Evolutionary conservation across 2,888 invertebrate genomes (phyloP), one percentile per base, ranked within the genome.

Genomic region (Drosophila quinaria): DNA sequence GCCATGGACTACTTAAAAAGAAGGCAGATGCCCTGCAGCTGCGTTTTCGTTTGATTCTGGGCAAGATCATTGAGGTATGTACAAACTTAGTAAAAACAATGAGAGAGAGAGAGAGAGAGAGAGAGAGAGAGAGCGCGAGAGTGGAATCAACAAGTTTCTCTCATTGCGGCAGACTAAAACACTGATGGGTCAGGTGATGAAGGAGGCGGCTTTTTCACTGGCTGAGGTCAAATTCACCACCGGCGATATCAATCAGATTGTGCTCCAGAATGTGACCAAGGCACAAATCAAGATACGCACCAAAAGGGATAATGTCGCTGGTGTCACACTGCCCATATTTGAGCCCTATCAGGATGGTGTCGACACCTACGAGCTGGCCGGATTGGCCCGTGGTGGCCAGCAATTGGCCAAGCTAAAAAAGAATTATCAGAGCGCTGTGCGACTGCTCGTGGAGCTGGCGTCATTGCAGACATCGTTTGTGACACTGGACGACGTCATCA

Each of bases 21-120:
- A 99, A 99, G 93, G 99, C 99, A 79, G 99, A 99, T 94, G 99
- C 99, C 55, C 94, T 99, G 88, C 99, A 99, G 93, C 96, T 99
- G 95, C 95, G 99, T 91, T 99, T 99, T 94, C 96, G 99, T 92
- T 94, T 96, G 94, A 99, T 99, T 94, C 94, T 99, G 89, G 96
- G 97, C 87, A 99, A 99, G 95, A 99, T 99, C 91, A 98, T 99
- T 92, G 98, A 99, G 95, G 99, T 99, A 92, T 83, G 92, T 90
- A 8, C 5, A 25, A 25, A 25, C 29, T 4, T 17, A 9, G 4
- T 22, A 17, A 4, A n/a, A 3, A 13, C 5, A 13, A 10, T 4
- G 1, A 25, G 11, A 29, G 3, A 10, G 2, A 39, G 1, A 25
- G 11, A 29, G 3, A 10, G 4, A 39, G 8, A 25, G 8, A 5